phyloP scores from a whole-genome alignment of 2,113 vertebrate genomes.

The Plotosus lineatus region DNA sequence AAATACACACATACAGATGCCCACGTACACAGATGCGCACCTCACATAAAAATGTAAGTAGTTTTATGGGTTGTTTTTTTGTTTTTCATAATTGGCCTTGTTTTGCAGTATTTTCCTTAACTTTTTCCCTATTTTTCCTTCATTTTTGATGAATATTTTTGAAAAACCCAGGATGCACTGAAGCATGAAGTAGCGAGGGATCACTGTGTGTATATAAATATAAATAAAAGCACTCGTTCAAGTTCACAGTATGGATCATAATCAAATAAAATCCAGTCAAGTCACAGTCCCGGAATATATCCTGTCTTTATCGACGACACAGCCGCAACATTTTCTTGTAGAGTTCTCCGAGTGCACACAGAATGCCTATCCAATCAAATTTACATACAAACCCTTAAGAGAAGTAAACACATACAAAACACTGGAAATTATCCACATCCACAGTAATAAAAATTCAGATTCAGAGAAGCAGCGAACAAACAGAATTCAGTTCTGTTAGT shows the following conservation, averaged over 20 bases:
- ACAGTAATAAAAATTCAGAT: conserved; percentile 5
- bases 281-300: background rate
- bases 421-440: conserved; percentile 35
- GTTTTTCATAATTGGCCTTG: too few relatives aligned
- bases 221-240: background rate
- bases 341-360: background rate
- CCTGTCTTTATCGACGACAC: background rate
- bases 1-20: too few relatives aligned
- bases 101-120: too few relatives aligned
- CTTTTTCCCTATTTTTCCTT: too few relatives aligned
- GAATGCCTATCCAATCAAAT: background rate
- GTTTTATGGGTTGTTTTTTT: too few relatives aligned
- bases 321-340: background rate
- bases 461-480: background rate
- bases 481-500: conserved; percentile 32
- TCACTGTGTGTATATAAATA: too few relatives aligned
- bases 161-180: too few relatives aligned
- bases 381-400: background rate
- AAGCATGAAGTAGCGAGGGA: too few relatives aligned
- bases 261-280: background rate
- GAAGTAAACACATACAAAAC: background rate
- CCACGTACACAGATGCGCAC: too few relatives aligned
- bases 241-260: conserved; percentile 18
- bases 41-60: too few relatives aligned
- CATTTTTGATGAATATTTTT: too few relatives aligned